These are phyloP conservation scores for Hirtodrosophila duncani DNA, from an alignment of 2,888 invertebrate species.

Conservation along the genomic window DNA sequence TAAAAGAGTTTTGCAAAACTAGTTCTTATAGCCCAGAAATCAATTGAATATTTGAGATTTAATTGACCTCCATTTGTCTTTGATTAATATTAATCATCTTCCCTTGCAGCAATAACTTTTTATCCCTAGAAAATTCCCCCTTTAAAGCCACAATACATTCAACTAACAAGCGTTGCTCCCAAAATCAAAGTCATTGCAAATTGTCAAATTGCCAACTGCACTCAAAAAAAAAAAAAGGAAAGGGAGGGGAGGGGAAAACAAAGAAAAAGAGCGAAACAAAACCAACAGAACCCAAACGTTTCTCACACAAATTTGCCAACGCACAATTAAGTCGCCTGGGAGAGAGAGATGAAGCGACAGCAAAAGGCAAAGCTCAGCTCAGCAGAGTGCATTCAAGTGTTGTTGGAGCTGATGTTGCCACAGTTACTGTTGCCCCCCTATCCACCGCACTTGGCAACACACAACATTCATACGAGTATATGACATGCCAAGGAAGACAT, in stretches of 20 bases:
- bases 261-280: slow-evolving; percentile 3
- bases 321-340: slow-evolving; percentile 64
- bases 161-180: too few species aligned
- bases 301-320: slow-evolving; percentile 58
- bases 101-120: too few species aligned
- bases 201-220: slow-evolving; percentile 5
- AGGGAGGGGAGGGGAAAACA: too few species aligned
- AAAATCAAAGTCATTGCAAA: slow-evolving; percentile 6
- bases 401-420: slow-evolving; percentile 16
- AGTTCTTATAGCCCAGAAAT: too few species aligned
- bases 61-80: too few species aligned
- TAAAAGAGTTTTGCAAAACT: too few species aligned
- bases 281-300: slow-evolving; percentile 14
- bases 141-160: slow-evolving; percentile 1
- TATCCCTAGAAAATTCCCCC: not conserved
- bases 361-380: too few species aligned
- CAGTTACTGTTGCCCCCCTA: not conserved
- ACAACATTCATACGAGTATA: too few species aligned
- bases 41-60: too few species aligned
- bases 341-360: slow-evolving; percentile 3
- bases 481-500: slow-evolving; percentile 53
- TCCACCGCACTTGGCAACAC: too few species aligned
- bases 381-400: too few species aligned
- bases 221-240: not conserved
- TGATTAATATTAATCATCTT: too few species aligned